Evolutionary conservation across 2,888 invertebrate genomes (phyloP).

Genomic region (Odontocerum albicorne): DNA sequence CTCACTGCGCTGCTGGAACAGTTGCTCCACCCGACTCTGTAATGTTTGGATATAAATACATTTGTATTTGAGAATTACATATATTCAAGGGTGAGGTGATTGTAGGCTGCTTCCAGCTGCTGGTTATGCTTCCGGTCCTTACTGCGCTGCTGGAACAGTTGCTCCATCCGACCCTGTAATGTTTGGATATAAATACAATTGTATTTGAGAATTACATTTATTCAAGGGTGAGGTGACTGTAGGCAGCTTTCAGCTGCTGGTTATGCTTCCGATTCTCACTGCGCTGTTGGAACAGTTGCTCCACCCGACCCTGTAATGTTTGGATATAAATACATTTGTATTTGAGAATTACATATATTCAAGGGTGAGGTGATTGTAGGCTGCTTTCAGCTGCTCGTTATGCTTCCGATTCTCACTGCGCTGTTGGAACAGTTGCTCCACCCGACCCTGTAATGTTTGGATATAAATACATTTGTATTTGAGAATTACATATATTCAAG

Average conservation of each 20-base stretch:
- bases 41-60: background rate
- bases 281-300: slow-evolving; percentile 23
- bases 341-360: too few species aligned
- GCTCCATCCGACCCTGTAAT: slow-evolving; percentile 16
- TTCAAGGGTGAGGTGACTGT: slow-evolving; percentile 54
- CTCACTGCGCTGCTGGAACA: slow-evolving; percentile 42
- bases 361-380: slow-evolving; percentile 56
- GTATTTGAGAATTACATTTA: too few species aligned
- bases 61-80: slow-evolving; percentile 53
- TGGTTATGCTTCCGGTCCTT: slow-evolving; percentile 57
- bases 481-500: slow-evolving; percentile 54
- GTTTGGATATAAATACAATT: too few species aligned
- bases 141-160: slow-evolving; percentile 38
- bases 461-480: slow-evolving; percentile 47
- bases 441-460: slow-evolving; percentile 6
- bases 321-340: too few species aligned
- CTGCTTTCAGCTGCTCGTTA: slow-evolving; percentile 57
- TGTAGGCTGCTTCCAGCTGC: slow-evolving; percentile 57
- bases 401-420: slow-evolving; percentile 53
- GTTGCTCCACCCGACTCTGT: slow-evolving; percentile 16
- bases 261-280: slow-evolving; percentile 57
- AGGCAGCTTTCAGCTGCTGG: slow-evolving; percentile 57
- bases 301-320: slow-evolving; percentile 10
- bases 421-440: slow-evolving; percentile 24
- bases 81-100: slow-evolving; percentile 55